Evolutionary conservation across 1,140 invertebrate genomes (phyloP).

Genomic region (Trichoplusia ni): DNA sequence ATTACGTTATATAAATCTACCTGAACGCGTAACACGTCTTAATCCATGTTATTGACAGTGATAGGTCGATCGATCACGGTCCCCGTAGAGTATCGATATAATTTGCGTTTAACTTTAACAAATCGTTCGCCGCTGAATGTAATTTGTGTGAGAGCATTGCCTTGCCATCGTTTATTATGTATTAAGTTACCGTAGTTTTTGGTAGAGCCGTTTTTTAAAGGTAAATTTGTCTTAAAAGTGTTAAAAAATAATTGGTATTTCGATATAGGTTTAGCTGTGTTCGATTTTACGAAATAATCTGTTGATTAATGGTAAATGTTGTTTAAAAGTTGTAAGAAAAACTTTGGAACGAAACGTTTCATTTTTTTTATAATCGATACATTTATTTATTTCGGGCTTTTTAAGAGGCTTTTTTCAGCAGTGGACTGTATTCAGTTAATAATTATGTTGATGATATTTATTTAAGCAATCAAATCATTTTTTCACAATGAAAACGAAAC

Average conservation of each 20-base stretch:
- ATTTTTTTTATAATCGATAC: too few relatives aligned
- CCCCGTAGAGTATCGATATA: slow-evolving; percentile 51
- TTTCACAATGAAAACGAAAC: too few relatives aligned
- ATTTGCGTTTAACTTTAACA: slow-evolving; percentile 58
- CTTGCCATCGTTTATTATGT: slow-evolving; percentile 19
- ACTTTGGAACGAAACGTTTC: too few relatives aligned
- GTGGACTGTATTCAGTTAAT: too few relatives aligned
- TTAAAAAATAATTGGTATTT: background rate
- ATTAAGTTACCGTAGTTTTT: background rate
- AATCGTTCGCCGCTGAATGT: slow-evolving; percentile 53
- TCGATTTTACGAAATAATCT: background rate
- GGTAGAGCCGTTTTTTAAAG: background rate
- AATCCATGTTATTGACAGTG: slow-evolving; percentile 42
- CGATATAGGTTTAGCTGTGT: too few relatives aligned
- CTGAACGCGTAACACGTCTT: slow-evolving; percentile 10
- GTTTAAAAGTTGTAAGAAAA: too few relatives aligned
- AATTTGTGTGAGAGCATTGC: slow-evolving; percentile 58
- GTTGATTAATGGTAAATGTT: too few relatives aligned
- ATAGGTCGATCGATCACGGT: slow-evolving; percentile 59
- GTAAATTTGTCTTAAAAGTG: background rate
- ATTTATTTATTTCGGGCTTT: too few relatives aligned
- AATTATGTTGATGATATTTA: too few relatives aligned
- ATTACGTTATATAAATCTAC: background rate
- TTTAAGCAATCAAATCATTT: too few relatives aligned
- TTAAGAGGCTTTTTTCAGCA: too few relatives aligned